Evolutionary conservation across 2,888 invertebrate genomes (phyloP).

Genomic region (Adelphocoris suturalis): DNA sequence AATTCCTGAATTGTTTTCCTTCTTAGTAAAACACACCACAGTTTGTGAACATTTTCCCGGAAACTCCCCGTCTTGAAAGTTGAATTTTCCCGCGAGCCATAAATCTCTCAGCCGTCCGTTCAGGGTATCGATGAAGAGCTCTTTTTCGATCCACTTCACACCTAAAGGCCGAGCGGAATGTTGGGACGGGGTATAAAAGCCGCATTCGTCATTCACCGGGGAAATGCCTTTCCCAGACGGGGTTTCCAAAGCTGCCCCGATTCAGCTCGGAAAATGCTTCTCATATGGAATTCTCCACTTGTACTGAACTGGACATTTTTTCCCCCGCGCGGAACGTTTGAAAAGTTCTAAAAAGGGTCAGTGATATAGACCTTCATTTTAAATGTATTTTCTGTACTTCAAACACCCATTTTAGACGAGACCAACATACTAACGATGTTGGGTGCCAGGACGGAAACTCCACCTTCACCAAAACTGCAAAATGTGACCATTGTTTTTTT

Average conservation of each 20-base stretch:
- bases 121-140: not conserved
- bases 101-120: not conserved
- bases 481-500: no score
- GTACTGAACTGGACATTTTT: no score
- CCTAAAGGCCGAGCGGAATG: not conserved
- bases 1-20: no score
- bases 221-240: not conserved
- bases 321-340: no score
- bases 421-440: no score
- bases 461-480: no score
- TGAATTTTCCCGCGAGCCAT: not conserved
- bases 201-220: not conserved
- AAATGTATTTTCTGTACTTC: no score
- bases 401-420: no score
- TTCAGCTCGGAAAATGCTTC: not conserved
- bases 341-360: no score
- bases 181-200: constrained; percentile 1
- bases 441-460: no score
- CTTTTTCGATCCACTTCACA: not conserved
- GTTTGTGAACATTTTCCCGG: not conserved
- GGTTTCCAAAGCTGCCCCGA: not conserved
- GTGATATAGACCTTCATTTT: no score
- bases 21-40: no score
- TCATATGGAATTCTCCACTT: not conserved
- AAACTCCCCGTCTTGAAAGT: not conserved